Conservation (phyloP, 2,113 vertebrate species). For the Oryzias curvinotus region DNA sequence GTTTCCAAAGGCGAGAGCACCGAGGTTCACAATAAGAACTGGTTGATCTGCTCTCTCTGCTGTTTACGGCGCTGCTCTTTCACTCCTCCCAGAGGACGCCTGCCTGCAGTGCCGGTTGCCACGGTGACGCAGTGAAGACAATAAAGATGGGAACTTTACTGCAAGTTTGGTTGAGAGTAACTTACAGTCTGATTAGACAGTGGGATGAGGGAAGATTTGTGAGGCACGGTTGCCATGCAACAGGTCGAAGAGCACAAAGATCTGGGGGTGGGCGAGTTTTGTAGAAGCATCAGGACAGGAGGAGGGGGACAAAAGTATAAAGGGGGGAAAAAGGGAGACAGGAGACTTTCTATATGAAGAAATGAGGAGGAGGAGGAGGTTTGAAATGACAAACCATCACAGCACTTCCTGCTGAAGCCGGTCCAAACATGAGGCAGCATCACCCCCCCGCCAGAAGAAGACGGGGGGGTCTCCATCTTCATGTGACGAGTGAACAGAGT, state of each 20-base stretch:
- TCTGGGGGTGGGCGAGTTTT: conserved; percentile 25
- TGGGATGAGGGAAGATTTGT: conserved; percentile 35
- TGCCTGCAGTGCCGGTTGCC: conserved; percentile 40
- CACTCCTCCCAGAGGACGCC: conserved; percentile 38
- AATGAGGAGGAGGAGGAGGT: conserved; percentile 4
- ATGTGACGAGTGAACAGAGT: neutral
- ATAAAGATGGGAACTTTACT: conserved; percentile 37
- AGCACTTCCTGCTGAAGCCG: neutral
- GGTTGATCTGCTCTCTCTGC: conserved; percentile 30
- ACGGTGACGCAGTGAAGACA: conserved; percentile 52
- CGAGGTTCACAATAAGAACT: conserved; percentile 1
- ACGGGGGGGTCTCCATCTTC: conserved; percentile 33
- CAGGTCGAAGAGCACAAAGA: conserved; percentile 42
- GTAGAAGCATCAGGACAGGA: neutral
- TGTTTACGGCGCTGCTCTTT: conserved; percentile 38
- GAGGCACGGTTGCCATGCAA: conserved; percentile 81
- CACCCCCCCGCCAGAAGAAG: neutral
- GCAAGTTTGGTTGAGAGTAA: conserved; percentile 36
- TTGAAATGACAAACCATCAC: conserved; percentile 29
- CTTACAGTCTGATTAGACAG: conserved; percentile 39
- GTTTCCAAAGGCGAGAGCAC: neutral
- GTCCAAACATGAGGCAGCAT: conserved; percentile 12
- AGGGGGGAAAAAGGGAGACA: neutral
- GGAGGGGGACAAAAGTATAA: neutral
- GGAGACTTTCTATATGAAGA: neutral